These are phyloP conservation scores for Drosophila parthenogenetica DNA, from an alignment of 2,888 invertebrate genomes.

Conservation along the genomic window DNA sequence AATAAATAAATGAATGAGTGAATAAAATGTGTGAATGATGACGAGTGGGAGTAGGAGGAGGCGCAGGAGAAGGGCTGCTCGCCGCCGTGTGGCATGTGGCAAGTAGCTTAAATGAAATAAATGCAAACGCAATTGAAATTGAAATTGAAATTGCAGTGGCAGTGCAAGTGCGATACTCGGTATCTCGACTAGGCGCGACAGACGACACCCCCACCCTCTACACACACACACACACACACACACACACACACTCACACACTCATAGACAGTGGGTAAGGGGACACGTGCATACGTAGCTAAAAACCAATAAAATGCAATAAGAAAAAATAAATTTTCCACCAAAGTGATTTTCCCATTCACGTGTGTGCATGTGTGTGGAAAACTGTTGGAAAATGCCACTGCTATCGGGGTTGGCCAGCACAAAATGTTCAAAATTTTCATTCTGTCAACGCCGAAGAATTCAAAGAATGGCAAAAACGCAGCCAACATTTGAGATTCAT, in stretches of 20 bases:
- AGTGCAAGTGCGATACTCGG: not conserved
- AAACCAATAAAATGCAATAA: slow-evolving; percentile 73
- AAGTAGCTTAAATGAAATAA: slow-evolving; percentile 60
- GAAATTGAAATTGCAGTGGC: slow-evolving; percentile 35
- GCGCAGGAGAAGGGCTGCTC: no score
- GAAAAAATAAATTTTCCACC: slow-evolving; percentile 58
- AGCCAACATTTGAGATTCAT: slow-evolving; percentile 46
- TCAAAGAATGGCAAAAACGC: slow-evolving; percentile 34
- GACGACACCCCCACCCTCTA: not conserved
- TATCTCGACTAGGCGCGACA: slow-evolving; percentile 4
- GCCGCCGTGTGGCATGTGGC: slow-evolving; percentile 27
- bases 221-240: not conserved
- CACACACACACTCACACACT: not conserved
- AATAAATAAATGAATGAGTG: slow-evolving; percentile 1
- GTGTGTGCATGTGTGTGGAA: not conserved
- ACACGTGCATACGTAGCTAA: slow-evolving; percentile 41
- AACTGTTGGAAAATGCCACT: not conserved
- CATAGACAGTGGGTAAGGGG: not conserved
- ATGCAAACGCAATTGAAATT: slow-evolving; percentile 60
- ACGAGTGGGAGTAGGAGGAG: not conserved
- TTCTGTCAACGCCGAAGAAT: slow-evolving; percentile 29
- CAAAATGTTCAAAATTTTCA: slow-evolving; percentile 2
- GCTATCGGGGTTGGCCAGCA: slow-evolving; percentile 5
- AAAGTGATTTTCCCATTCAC: slow-evolving; percentile 44
- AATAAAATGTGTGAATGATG: slow-evolving; percentile 23